Percentiles rank a stretch among this genome's conserved stretches.
phyloP scores from a whole-genome alignment of 2,113 vertebrate species.

The Ptyas mucosa region DNA sequence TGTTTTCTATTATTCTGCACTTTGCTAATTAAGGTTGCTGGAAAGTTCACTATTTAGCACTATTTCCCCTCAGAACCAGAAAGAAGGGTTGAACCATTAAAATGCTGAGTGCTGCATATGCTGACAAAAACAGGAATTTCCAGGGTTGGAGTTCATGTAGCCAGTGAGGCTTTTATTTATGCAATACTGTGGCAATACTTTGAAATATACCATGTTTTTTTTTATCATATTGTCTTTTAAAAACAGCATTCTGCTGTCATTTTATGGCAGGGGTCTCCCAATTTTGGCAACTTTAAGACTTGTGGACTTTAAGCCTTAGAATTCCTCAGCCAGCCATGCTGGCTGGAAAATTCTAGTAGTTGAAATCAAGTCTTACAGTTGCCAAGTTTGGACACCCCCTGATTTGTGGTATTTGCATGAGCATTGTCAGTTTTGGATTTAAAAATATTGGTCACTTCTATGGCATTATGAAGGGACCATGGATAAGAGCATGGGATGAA shows the following conservation, averaged over 20 bases:
- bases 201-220: not conserved
- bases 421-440: not conserved
- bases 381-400: not conserved
- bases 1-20: not conserved
- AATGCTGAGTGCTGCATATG: not conserved
- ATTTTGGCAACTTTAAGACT: not conserved
- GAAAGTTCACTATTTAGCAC: not conserved
- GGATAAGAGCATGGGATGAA: not conserved
- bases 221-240: not conserved
- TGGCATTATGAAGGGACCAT: not conserved
- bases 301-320: not conserved
- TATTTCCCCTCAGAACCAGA: not conserved
- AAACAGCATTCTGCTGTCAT: not conserved
- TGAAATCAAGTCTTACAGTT: not conserved
- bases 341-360: not conserved
- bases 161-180: not conserved
- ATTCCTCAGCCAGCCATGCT: not conserved
- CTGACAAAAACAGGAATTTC: constrained; percentile 5
- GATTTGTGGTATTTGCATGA: not conserved
- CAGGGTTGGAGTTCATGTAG: not conserved
- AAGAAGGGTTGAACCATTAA: not conserved
- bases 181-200: not conserved
- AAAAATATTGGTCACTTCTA: not conserved
- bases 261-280: not conserved
- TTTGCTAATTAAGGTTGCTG: constrained; percentile 15